A percentile compares a stretch with the other conserved stretches of the same genome.
These are phyloP conservation scores for Betta splendens DNA, from an alignment of 2,797 vertebrate genomes.

Conservation along the genomic window DNA sequence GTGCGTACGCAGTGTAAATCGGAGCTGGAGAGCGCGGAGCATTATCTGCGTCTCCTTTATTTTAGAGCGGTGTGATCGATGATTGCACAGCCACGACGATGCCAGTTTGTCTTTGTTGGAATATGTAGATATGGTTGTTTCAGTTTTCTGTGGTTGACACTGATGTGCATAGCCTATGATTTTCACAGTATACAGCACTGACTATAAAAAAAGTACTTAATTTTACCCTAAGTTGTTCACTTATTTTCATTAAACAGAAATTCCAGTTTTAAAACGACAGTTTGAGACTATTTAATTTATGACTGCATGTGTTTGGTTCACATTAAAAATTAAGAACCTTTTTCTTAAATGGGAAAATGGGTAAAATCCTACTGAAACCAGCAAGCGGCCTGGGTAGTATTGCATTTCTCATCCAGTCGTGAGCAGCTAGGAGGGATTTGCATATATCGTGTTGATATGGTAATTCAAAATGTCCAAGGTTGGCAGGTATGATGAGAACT, in stretches of 20 bases:
- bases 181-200: not conserved
- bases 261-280: not conserved
- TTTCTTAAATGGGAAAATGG: not conserved
- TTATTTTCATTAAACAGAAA: constrained; percentile 1
- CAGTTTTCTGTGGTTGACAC: not conserved
- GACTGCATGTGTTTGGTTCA: not conserved
- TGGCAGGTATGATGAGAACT: constrained; percentile 53
- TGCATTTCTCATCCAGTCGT: not conserved
- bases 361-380: no score
- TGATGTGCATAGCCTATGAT: not conserved
- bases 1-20: not conserved
- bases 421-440: constrained; percentile 5
- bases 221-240: not conserved
- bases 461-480: constrained; percentile 63
- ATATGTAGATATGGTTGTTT: not conserved
- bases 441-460: constrained; percentile 38
- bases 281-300: not conserved
- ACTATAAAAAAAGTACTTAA: not conserved
- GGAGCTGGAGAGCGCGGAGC: constrained; percentile 2
- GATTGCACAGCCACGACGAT: not conserved
- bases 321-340: not conserved
- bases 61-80: not conserved
- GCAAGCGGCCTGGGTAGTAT: not conserved
- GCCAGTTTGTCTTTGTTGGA: not conserved
- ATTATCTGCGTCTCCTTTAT: not conserved